A percentile compares a stretch with the other conserved stretches of the same genome.
phyloP scores from a whole-genome alignment of 2,113 vertebrate genomes.

The Serinus canaria region DNA sequence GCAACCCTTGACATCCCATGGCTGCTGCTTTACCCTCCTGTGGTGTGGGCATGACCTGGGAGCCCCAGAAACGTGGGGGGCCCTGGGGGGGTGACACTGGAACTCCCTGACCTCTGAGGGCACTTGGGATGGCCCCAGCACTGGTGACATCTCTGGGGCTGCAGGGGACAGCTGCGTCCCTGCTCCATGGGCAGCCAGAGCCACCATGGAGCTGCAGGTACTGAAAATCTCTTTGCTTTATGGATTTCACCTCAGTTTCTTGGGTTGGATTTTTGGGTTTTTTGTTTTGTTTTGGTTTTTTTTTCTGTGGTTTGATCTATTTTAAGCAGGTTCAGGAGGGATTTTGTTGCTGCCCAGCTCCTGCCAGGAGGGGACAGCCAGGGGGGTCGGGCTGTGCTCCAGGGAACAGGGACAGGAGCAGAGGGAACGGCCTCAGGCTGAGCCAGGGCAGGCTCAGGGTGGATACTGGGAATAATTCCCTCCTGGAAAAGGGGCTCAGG shows the following conservation, averaged over 20 bases:
- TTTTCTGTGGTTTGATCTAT: not conserved
- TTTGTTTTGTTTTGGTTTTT: no score
- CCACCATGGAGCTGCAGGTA: not conserved
- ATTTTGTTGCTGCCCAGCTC: fast-evolving
- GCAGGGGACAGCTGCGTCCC: not conserved
- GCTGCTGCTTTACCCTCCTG: fast-evolving
- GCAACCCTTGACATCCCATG: fast-evolving
- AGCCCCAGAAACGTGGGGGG: fast-evolving
- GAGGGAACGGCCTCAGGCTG: not conserved
- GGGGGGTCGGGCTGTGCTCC: not conserved
- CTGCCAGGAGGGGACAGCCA: not conserved
- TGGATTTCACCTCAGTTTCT: not conserved
- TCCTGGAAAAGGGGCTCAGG: not conserved
- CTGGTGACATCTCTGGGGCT: not conserved
- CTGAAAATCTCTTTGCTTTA: not conserved
- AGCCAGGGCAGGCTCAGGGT: not conserved
- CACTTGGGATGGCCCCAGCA: not conserved
- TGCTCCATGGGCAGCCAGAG: not conserved
- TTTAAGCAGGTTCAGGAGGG: not conserved
- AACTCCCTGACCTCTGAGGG: no score
- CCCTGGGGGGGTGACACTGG: not conserved
- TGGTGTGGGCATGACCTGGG: fast-evolving
- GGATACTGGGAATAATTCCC: not conserved
- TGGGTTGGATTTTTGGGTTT: not conserved
- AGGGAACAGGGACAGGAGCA: not conserved